phyloP scores from a whole-genome alignment of 2,113 vertebrate species.

The Notarius lentiginosus region DNA sequence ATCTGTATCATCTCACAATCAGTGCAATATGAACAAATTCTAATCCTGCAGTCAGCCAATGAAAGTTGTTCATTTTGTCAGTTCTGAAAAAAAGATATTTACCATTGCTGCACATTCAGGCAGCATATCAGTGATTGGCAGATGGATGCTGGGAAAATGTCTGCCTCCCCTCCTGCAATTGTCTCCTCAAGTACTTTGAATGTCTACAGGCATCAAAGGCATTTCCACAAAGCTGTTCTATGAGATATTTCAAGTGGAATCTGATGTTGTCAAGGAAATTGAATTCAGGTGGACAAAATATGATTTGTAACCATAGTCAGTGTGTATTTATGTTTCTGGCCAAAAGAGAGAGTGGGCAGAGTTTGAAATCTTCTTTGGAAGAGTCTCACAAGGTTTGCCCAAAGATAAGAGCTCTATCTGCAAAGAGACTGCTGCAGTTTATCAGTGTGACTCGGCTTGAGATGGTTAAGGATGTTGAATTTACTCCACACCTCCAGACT shows the following conservation, averaged over 20 bases:
- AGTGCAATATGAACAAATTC: not conserved
- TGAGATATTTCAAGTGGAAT: slow-evolving; percentile 14
- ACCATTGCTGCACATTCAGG: not conserved
- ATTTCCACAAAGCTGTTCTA: slow-evolving; percentile 10
- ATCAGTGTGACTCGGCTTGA: slow-evolving; percentile 35
- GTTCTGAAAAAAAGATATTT: not conserved
- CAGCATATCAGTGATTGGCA: slow-evolving; percentile 13
- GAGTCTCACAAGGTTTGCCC: slow-evolving; percentile 42
- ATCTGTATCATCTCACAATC: slow-evolving; percentile 10
- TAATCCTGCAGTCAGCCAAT: slow-evolving; percentile 17
- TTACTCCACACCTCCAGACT: not conserved
- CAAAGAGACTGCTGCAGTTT: slow-evolving; percentile 26
- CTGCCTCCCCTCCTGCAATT: slow-evolving; percentile 20
- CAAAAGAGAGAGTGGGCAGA: slow-evolving; percentile 8
- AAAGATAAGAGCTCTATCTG: slow-evolving; percentile 22
- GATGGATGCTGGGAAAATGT: slow-evolving; percentile 11
- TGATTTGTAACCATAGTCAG: slow-evolving; percentile 11
- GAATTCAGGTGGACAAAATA: slow-evolving; percentile 23
- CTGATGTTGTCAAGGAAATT: slow-evolving; percentile 19
- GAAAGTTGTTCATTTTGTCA: not conserved
- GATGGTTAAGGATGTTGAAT: not conserved
- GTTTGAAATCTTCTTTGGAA: slow-evolving; percentile 35
- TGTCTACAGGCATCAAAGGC: slow-evolving; percentile 33
- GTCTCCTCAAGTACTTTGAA: slow-evolving; percentile 27
- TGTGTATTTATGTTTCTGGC: not conserved